Evolutionary conservation across 1,140 invertebrate genomes (phyloP).

Genomic region (Sinonovacula constricta): DNA sequence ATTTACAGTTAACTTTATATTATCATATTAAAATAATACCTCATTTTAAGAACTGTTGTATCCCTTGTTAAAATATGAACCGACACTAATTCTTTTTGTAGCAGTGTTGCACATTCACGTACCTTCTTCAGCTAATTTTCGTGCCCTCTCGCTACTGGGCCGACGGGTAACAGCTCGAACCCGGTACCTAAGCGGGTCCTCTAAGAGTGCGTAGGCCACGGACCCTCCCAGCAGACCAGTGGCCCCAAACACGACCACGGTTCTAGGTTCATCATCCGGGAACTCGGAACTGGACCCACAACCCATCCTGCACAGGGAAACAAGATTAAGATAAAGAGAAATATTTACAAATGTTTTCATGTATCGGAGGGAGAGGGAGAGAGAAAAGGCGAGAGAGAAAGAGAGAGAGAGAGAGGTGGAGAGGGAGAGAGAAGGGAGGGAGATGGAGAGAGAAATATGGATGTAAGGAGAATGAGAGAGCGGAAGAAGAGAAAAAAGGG

Average conservation of each 20-base stretch:
- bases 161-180: conserved; percentile 64
- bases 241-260: conserved; percentile 66
- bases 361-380: too few relatives aligned
- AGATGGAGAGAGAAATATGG: too few relatives aligned
- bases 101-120: too few relatives aligned
- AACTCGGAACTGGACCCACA: conserved; percentile 64
- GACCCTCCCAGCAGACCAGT: conserved; percentile 64
- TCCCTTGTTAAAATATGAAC: not conserved
- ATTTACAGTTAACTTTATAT: not conserved
- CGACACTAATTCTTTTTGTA: not conserved
- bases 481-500: too few relatives aligned
- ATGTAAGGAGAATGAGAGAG: too few relatives aligned
- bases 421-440: too few relatives aligned
- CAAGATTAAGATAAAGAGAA: too few relatives aligned
- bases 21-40: not conserved
- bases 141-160: conserved; percentile 58
- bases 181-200: conserved; percentile 57
- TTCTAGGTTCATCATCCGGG: conserved; percentile 58
- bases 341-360: too few relatives aligned
- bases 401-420: too few relatives aligned
- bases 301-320: conserved; percentile 63
- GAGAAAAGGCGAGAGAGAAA: too few relatives aligned
- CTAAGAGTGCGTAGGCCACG: conserved; percentile 57
- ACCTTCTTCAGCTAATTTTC: conserved; percentile 65
- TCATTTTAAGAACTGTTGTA: not conserved